Base-by-base conservation (phyloP, 2,888 invertebrate genomes). In the Iphiclides podalirius region DNA sequence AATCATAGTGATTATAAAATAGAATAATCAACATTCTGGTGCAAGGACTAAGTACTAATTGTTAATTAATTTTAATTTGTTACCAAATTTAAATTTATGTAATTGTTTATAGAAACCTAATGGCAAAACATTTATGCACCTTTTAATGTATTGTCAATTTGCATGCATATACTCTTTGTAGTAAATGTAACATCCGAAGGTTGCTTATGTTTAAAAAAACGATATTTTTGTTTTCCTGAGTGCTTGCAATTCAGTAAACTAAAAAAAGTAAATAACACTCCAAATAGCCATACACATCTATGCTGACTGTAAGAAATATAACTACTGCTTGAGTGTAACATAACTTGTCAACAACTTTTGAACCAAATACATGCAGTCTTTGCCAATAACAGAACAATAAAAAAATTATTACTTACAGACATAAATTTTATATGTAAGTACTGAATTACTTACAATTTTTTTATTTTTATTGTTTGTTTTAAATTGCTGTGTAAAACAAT, bases 141-240 rank as follows among this genome's bases (percentile, higher is more conserved):
- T 67, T 70, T 57, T 2, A 75, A 45, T 14, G 70, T 68, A 31
- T 61, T 63, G 38, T 68, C 66, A 31, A 67, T 34, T 31, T 64
- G 50, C 55, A 71, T 61, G 52, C 76, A 76, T 33, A 73, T 58
- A 38, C 37, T 38, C 13, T 16, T 49, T n/a, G 43, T 49, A 4
- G 43, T 31, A 31, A 31, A 11, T 2, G 31, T 31, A 31, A 31
- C 15, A 9, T 20, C 23, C 1, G 38, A 38, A 14, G 20, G 12
- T 13, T 15, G 8, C 4, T 36, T 38, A 14, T 12, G 9, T 8
- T 16, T 17, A 44, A 7, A 4, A n/a, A 8, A 33, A 6, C 17
- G 31, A 15, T 20, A 4, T 20, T 46, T 16, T 23, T 4, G 7
- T 16, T 15, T 39, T 7, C 13, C 23, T 6, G 11, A 16, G 8